Evolutionary conservation across 2,888 invertebrate genomes (phyloP).

Genomic region (Uropetala carovei): DNA sequence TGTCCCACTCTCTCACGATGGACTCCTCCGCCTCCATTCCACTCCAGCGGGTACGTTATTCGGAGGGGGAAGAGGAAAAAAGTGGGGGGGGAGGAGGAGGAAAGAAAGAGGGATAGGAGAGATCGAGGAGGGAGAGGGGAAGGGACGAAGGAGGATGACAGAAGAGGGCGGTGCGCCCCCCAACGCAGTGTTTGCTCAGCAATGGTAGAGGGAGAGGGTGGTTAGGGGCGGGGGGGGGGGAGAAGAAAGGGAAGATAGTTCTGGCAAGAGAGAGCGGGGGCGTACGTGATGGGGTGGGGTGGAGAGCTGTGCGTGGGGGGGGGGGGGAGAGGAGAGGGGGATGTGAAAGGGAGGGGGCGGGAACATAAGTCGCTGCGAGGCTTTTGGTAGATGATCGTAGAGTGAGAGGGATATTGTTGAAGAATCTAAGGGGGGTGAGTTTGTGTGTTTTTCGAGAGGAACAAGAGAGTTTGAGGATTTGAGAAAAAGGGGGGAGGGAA

Average conservation of each 20-base stretch:
- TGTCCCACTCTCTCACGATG: conserved; percentile 13
- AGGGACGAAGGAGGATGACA: conserved; percentile 61
- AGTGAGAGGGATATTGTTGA: too few relatives aligned
- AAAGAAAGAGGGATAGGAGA: not conserved
- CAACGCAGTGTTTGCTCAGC: conserved; percentile 14
- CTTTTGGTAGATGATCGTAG: too few relatives aligned
- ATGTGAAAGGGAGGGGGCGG: not conserved
- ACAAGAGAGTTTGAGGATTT: conserved; percentile 12
- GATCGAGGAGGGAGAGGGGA: not conserved
- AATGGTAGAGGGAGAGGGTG: conserved; percentile 16
- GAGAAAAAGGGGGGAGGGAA: not conserved
- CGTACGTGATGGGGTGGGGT: conserved; percentile 66
- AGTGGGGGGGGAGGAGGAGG: too few relatives aligned
- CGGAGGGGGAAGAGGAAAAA: too few relatives aligned
- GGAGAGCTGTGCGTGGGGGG: conserved; percentile 67
- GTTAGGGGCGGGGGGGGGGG: conserved; percentile 52
- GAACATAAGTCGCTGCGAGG: not conserved
- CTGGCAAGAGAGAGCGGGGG: conserved; percentile 35
- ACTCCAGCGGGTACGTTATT: too few relatives aligned
- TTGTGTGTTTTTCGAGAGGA: conserved; percentile 48
- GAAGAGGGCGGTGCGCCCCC: not conserved
- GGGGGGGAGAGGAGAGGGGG: not conserved
- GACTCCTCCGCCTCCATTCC: not conserved
- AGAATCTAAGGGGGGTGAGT: not conserved
- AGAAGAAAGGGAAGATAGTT: conserved; percentile 64